Percentiles rank a stretch among this genome's conserved stretches.
Evolutionary conservation across 2,888 invertebrate species (phyloP).

Genomic region (Sarcophaga caerulescens): DNA sequence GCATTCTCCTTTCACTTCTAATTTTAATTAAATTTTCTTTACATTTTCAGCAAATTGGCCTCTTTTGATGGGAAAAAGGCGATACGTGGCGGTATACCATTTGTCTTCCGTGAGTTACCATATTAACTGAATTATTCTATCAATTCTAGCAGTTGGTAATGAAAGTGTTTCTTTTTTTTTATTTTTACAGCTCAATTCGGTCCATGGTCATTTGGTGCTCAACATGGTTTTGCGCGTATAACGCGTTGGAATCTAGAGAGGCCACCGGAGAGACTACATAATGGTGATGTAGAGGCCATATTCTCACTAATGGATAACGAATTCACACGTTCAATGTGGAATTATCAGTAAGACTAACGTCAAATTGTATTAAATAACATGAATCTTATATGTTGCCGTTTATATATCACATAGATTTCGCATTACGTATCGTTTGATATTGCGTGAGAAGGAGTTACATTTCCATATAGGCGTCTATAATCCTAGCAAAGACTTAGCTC

Average conservation of each 20-base stretch:
- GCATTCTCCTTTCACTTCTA: no score
- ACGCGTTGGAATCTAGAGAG: conserved; percentile 95
- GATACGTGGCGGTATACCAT: conserved; percentile 97
- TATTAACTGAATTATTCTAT: not conserved
- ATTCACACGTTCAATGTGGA: conserved; percentile 96
- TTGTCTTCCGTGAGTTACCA: conserved; percentile 94
- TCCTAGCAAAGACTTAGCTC: conserved; percentile 94
- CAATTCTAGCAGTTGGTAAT: not conserved
- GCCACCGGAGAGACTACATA: conserved; percentile 92
- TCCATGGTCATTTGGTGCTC: conserved; percentile 96
- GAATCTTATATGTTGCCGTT: not conserved
- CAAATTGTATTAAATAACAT: conserved; percentile 67
- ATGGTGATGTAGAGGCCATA: conserved; percentile 95
- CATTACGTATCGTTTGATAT: conserved; percentile 94
- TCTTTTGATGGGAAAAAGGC: conserved; percentile 98
- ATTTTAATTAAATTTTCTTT: conserved; percentile 9
- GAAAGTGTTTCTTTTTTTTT: not conserved
- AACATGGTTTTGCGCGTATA: conserved; percentile 97
- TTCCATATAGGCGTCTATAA: conserved; percentile 97
- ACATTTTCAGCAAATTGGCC: conserved; percentile 91
- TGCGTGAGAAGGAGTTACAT: conserved; percentile 94
- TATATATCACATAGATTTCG: conserved; percentile 85
- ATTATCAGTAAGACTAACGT: conserved; percentile 87
- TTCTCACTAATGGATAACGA: conserved; percentile 96
- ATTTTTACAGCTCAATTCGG: conserved; percentile 92